phyloP scores from a whole-genome alignment of 2,888 invertebrate genomes.

The Masnerella sp. region DNA sequence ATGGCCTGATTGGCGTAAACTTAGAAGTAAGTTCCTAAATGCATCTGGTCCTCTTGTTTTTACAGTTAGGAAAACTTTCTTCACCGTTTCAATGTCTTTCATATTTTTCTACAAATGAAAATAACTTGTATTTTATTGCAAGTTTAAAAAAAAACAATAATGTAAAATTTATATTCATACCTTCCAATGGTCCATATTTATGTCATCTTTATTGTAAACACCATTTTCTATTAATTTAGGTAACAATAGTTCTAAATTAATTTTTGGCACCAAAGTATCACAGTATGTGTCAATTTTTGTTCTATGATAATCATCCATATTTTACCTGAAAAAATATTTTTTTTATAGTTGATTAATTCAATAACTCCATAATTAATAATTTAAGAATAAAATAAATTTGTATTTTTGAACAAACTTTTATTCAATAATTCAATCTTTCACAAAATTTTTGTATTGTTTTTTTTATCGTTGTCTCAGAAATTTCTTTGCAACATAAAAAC shows the following conservation, averaged over 20 bases:
- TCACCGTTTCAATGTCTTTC: constrained; percentile 55
- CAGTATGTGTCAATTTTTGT: constrained; percentile 65
- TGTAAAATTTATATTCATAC: constrained; percentile 57
- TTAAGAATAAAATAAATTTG: neutral
- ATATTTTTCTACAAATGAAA: constrained; percentile 63
- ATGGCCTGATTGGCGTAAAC: constrained; percentile 68
- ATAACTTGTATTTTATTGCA: neutral
- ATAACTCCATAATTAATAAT: neutral
- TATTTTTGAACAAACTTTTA: too few species aligned
- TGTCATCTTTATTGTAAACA: constrained; percentile 70
- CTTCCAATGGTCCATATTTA: constrained; percentile 70
- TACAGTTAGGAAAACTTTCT: constrained; percentile 67
- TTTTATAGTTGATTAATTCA: neutral
- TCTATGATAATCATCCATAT: constrained; percentile 69
- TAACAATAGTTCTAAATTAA: constrained; percentile 64
- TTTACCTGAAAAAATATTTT: too few species aligned
- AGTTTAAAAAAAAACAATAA: constrained; percentile 5
- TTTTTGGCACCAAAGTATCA: constrained; percentile 61
- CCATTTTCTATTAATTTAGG: constrained; percentile 70
- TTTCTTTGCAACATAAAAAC: too few species aligned
- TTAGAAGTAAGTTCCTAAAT: constrained; percentile 67
- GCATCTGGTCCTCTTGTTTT: constrained; percentile 74
- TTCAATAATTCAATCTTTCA: too few species aligned
- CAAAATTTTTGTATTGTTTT: too few species aligned
- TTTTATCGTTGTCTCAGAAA: too few species aligned